Base-by-base conservation (phyloP, 2,113 vertebrate genomes). In the Calidris pygmaea region DNA sequence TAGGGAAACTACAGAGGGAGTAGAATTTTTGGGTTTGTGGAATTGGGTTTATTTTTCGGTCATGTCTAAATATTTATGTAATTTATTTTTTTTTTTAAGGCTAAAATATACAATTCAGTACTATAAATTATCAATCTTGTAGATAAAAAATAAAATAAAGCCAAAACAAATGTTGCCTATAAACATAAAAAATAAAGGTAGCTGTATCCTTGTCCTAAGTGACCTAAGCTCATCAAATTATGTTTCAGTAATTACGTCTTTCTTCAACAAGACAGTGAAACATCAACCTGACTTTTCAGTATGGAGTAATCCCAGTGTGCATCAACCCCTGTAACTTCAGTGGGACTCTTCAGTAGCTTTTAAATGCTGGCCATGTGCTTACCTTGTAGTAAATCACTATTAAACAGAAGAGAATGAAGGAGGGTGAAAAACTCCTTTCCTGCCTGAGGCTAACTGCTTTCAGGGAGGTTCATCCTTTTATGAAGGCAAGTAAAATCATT, bases 401-500 rank as follows among this genome's bases (percentile, higher is more conserved):
- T 92, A 95, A 95, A 55, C 7, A 79, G 81, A 78, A 76, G 62
- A 89, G 39, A 87, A 76, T 76, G 86, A 79, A 48, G 20, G 53
- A 92, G 53, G 68, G 53, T 80, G 62, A 85, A 91, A 96, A 96
- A 75, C 74, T 76, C 62, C 85, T 91, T 91, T 87, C 43, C 66
- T 94, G 70, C 84, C 89, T 72, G 21, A n/a, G 70, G 83, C 86
- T 90, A 92, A 72, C 60, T 72, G 37, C 52, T 90, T 94, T 78
- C 79, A 90, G 65, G 88, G 76, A 96, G 53, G 60, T 41, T 93
- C 73, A 53, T 67, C 34, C 76, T 81, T 92, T 93, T 91, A 68
- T 87, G 81, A 91, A 53, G 55, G 56, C 41, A 92, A 94, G 50
- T 87, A 92, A 97, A 96, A 74, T 85, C 73, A 89, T 90, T 94